These are phyloP conservation scores for Pachliopta kotzebuea DNA, from an alignment of 2,888 invertebrate genomes.

Conservation along the genomic window DNA sequence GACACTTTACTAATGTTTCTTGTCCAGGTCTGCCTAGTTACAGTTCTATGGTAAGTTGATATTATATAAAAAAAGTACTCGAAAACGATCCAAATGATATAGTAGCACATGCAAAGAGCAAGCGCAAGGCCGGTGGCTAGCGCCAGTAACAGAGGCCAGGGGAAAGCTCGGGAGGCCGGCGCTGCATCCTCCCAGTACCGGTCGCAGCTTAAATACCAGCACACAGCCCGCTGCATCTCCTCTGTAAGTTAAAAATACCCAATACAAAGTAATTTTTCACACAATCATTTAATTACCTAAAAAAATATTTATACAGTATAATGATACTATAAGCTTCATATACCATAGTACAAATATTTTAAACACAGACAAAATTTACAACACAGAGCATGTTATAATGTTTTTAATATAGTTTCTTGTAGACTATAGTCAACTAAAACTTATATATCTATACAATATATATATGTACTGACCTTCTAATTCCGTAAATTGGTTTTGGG, in stretches of 20 bases:
- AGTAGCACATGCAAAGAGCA: conserved; percentile 93
- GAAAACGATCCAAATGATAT: conserved; percentile 95
- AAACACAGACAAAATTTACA: no score
- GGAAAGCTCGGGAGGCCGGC: conserved; percentile 87
- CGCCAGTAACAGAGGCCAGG: conserved; percentile 89
- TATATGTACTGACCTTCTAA: conserved; percentile 84
- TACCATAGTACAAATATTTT: no score
- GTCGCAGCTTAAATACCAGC: conserved; percentile 96
- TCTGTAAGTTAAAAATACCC: conserved; percentile 76
- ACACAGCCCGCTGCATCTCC: conserved; percentile 92
- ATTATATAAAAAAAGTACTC: conserved; percentile 83
- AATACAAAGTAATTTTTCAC: not conserved
- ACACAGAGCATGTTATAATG: no score
- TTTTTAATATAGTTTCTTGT: no score
- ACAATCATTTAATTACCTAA: not conserved
- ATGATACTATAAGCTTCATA: not conserved
- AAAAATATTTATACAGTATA: not conserved
- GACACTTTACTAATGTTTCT: no score
- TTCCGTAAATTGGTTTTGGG: conserved; percentile 91
- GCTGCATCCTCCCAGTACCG: conserved; percentile 94
- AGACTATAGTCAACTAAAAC: no score
- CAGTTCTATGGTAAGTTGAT: not conserved
- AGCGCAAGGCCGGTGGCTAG: conserved; percentile 90
- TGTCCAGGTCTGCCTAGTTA: no score
- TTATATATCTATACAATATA: no score